Base-by-base conservation (phyloP, 2,888 invertebrate species). In the Phragmatobia fuliginosa region DNA sequence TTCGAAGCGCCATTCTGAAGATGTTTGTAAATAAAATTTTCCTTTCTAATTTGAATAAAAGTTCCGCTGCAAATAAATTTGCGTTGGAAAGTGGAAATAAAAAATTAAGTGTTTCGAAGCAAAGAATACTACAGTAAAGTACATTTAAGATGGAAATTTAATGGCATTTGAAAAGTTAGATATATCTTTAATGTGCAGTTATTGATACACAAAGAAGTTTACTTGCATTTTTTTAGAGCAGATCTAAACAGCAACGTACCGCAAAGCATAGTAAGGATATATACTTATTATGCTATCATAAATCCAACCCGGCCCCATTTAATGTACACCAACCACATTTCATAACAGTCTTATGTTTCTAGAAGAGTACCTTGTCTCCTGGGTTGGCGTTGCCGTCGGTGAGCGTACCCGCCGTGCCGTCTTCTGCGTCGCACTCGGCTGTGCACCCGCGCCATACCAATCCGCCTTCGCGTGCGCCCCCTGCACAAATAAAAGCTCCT, bases 371-470 rank as follows among this genome's bases (percentile, higher is more conserved):
- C 96, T 96, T 95, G 96, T 96, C 96, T 95, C 95, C 95, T 96
- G 96, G 96, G 96, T 95, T 94, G 95, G 94, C 87, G 95, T 95
- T 95, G 91, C 95, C 92, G 90, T 95, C 95, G 92, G 94, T 87
- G 92, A 95, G 92, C 91, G 95, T 87, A 92, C 94, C 95, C 92
- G 95, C 88, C 90, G 94, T 86, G 91, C 92, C 94, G 90, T 93
- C 94, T 87, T 94, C 94, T 91, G 94, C 91, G 93, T 93, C 94
- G 93, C 93, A 93, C 90, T 93, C 92, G 91, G 93, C 92, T 92
- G 95, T 90, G 89, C 94, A 93, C 92, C 95, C 95, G 92, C 95
- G 94, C 95, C 95, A 95, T 85, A 95, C 95, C 95, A 95, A 81
- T 94, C 95, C 93, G 93, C 95, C 92, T 94, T 95, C 95, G 91